Evolutionary conservation across 1,140 invertebrate genomes (phyloP).

Genomic region (Pomacea maculata): DNA sequence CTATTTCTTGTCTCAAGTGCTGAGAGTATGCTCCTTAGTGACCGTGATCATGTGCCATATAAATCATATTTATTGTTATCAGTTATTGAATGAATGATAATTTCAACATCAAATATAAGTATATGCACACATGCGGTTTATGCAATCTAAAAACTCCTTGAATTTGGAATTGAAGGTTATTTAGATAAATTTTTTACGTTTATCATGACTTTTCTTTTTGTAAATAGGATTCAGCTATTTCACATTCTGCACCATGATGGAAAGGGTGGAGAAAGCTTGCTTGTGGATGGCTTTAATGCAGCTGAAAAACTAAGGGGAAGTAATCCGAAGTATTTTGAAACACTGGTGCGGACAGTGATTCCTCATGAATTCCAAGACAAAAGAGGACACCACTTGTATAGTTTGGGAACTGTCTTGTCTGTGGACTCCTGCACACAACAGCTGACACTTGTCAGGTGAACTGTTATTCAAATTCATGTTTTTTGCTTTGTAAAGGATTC

Average conservation of each 20-base stretch:
- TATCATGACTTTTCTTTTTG: slow-evolving; percentile 1
- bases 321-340: slow-evolving; percentile 67
- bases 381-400: slow-evolving; percentile 32
- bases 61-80: too few relatives aligned
- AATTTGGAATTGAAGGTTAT: neutral
- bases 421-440: slow-evolving; percentile 36
- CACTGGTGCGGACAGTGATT: slow-evolving; percentile 69
- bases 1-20: too few relatives aligned
- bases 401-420: slow-evolving; percentile 42
- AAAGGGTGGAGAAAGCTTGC: slow-evolving; percentile 74
- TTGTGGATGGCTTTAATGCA: slow-evolving; percentile 77
- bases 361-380: slow-evolving; percentile 72
- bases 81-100: too few relatives aligned
- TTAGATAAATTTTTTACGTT: neutral
- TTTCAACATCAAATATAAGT: neutral
- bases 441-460: slow-evolving; percentile 52
- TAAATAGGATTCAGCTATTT: slow-evolving; percentile 73
- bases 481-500: too few relatives aligned
- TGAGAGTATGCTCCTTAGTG: too few relatives aligned
- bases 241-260: slow-evolving; percentile 74
- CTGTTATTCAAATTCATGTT: neutral
- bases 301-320: slow-evolving; percentile 70
- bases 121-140: neutral
- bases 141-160: neutral
- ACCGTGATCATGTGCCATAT: too few relatives aligned